Evolutionary conservation across 1,140 invertebrate species (phyloP).

Genomic region (Globodera ellingtonae): DNA sequence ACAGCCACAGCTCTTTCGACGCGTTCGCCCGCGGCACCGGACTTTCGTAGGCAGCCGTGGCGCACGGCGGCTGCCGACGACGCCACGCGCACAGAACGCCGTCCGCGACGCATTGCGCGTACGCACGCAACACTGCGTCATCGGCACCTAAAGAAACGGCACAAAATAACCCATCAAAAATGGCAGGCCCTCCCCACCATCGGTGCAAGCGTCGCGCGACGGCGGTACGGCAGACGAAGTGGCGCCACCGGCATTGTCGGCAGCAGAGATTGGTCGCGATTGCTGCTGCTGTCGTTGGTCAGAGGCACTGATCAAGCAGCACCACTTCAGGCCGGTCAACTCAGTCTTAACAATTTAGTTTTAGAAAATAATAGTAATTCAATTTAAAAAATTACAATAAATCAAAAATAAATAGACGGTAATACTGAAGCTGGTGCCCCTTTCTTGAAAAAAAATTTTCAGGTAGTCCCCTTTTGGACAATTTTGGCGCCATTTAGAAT

Average conservation of each 20-base stretch:
- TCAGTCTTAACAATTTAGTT: conserved; percentile 37
- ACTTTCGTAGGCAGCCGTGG: conserved; percentile 21
- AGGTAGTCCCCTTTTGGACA: too few relatives aligned
- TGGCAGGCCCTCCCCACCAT: too few relatives aligned
- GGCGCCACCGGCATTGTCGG: not conserved
- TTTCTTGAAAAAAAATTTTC: too few relatives aligned
- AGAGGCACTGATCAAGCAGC: conserved; percentile 31
- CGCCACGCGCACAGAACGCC: conserved; percentile 48
- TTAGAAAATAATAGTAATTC: too few relatives aligned
- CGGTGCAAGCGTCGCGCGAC: too few relatives aligned
- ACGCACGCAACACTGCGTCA: conserved; percentile 49
- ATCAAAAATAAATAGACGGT: too few relatives aligned
- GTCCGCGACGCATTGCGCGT: conserved; percentile 34
- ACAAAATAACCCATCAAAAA: too few relatives aligned
- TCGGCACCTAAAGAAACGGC: conserved; percentile 1
- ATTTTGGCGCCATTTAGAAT: too few relatives aligned
- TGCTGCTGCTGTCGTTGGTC: conserved; percentile 14
- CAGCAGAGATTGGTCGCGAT: not conserved
- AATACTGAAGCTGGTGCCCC: too few relatives aligned
- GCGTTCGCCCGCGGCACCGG: conserved; percentile 29
- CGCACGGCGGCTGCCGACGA: conserved; percentile 24
- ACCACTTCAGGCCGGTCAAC: conserved; percentile 52
- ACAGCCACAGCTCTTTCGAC: conserved; percentile 52
- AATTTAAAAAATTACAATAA: too few relatives aligned
- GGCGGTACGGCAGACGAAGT: not conserved